Evolutionary conservation across 2,797 vertebrate species (phyloP), one percentile per base, ranked within the genome.

Genomic region (Huso huso): DNA sequence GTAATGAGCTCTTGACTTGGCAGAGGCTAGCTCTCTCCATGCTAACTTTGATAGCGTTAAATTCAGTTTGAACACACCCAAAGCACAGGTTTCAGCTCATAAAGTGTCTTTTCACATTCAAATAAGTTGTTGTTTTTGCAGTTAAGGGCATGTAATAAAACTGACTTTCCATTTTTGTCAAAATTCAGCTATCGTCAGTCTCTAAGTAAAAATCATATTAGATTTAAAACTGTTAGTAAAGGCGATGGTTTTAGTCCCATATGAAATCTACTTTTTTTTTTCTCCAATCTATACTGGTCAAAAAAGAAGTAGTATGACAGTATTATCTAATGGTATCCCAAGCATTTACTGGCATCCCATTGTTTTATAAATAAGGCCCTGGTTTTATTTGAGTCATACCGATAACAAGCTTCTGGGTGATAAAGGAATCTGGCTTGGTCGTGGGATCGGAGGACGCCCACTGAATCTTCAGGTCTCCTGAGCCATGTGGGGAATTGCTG

Each of bases 1-100:
- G 67, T 53, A 77, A 81, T 72, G 74, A 75, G 70, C 75, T 18
- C 81, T 76, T 77, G 75, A 78, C 72, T 73, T 62, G 59, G 72
- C 66, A 71, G 55, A n/a, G 59, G 69, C 68, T 69, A 72, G 69
- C 52, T 61, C 66, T 62, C 12, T 23, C 70, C 78, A 69, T 69
- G 37, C 71, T 68, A 13, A 63, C 82, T 77, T 76, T 77, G 74
- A 78, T 77, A 83, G 70, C 63, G 74, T 48, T 66, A 57, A 65
- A 66, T 57, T 51, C 48, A 66, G 66, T 66, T 67, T 70, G 73
- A 75, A 73, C 72, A 75, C 73, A 73, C 76, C 72, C 74, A 75
- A 55, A 71, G 62, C 76, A 78, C 77, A 67, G 74, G 77, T 78
- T 81, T 72, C 63, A 69, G 58, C 8, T 63, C 53, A 66, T 71